Evolutionary conservation across 2,888 invertebrate species (phyloP).

Genomic region (Watsonalla cultraria): DNA sequence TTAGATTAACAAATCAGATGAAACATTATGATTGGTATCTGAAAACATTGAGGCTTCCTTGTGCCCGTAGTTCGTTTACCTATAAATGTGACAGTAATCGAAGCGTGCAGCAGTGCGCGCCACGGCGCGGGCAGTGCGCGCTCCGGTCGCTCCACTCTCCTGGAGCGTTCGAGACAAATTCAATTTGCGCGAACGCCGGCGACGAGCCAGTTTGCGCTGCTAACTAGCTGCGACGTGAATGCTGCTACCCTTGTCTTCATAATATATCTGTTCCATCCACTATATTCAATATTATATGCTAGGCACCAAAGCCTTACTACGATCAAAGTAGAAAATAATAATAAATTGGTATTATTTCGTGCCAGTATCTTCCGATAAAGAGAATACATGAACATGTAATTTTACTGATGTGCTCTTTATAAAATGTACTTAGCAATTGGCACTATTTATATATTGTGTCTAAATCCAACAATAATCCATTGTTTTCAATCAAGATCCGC

Average conservation of each 20-base stretch:
- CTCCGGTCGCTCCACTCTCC: conserved; percentile 31
- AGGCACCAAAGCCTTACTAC: not conserved
- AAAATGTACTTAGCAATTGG: conserved; percentile 2
- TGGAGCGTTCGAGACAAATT: conserved; percentile 66
- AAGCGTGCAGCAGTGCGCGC: conserved; percentile 23
- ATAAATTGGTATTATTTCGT: not conserved
- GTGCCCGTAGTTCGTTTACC: not conserved
- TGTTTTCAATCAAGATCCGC: conserved; percentile 63
- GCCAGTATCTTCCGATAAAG: no score
- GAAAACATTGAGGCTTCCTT: not conserved
- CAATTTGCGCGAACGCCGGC: conserved; percentile 70
- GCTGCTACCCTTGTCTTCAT: conserved; percentile 56
- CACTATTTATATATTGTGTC: conserved; percentile 11
- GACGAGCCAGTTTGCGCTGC: conserved; percentile 70
- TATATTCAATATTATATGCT: conserved; percentile 19
- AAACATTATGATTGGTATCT: not conserved
- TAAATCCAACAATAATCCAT: conserved; percentile 55
- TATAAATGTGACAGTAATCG: conserved; percentile 20
- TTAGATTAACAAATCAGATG: not conserved
- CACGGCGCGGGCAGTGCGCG: conserved; percentile 19
- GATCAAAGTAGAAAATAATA: not conserved
- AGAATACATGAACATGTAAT: no score
- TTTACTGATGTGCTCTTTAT: not conserved
- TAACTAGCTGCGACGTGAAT: conserved; percentile 74
- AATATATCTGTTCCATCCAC: conserved; percentile 45